Base-by-base conservation (phyloP, 2,888 invertebrate genomes). In the Diarsia brunnea region DNA sequence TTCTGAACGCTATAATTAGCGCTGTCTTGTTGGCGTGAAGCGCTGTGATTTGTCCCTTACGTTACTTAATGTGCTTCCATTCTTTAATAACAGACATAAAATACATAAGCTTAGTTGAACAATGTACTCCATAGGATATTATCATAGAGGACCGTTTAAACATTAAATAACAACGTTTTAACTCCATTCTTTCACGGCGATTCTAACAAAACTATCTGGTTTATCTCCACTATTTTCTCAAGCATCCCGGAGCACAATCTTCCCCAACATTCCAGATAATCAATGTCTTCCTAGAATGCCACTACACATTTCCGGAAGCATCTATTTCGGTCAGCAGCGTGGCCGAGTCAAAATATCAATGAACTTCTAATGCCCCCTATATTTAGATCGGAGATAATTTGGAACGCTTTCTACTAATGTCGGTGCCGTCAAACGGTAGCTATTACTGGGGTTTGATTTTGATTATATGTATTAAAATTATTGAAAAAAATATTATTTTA, bases 291-390 rank as follows among this genome's bases (percentile, higher is more conserved):
- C 87, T 79, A 82, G 81, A 88, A 90, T 88, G 79, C 85, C 80
- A 82, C 84, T 87, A 81, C 86, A 85, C 87, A 89, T 89, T 87
- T 88, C 88, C 89, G 84, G 87, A 86, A 86, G 73, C 75, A 67
- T 88, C 87, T 90, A 89, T 91, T 90, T 89, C 84, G 78, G 84
- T 82, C 82, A 51, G 76, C 79, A 84, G 76, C 82, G 79, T 84
- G 85, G 82, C 87, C 82, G 84, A 79, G 73, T 89, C 84, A 78
- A 84, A 88, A 86, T 84, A 84, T 87, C 84, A 86, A 88, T 85
- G 85, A 87, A 89, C 87, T 85, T 85, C 87, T 88, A 85, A 89
- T 85, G 88, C 69, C 84, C 80, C 76, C 86, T 88, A 89, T 89
- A 87, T 87, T 89, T 89, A 88, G 88, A 86, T 77, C 49, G 55